Evolutionary conservation across 2,113 vertebrate genomes (phyloP).

Genomic region (Octodon degus): DNA sequence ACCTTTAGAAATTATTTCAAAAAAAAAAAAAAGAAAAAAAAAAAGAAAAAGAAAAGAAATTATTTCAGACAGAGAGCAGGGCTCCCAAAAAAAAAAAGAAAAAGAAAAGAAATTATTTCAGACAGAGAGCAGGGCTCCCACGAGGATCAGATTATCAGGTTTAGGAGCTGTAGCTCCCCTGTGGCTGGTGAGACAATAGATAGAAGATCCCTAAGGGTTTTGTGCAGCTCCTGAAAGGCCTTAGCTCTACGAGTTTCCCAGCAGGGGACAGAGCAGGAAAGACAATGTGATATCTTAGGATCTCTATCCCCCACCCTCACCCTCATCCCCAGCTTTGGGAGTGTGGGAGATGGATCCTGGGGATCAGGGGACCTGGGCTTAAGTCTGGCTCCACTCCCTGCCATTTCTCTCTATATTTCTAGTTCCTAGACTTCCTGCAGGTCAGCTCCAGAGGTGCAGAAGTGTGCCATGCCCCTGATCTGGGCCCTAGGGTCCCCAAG

Average conservation of each 20-base stretch:
- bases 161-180: background rate
- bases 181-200: background rate
- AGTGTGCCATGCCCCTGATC: background rate
- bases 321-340: background rate
- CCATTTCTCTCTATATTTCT: background rate
- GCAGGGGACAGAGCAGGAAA: background rate
- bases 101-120: too few species aligned
- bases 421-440: background rate
- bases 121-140: background rate
- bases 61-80: background rate
- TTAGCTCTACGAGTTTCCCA: background rate
- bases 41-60: too few species aligned
- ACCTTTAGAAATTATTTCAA: background rate
- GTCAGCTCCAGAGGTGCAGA: background rate
- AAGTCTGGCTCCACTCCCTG: background rate
- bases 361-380: background rate
- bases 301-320: background rate
- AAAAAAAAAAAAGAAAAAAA: too few species aligned
- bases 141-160: background rate
- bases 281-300: background rate
- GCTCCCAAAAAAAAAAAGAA: too few species aligned
- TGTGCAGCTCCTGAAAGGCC: background rate
- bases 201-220: background rate
- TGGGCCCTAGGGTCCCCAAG: background rate
- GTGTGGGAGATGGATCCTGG: background rate